Base-by-base conservation (phyloP, 2,113 vertebrate genomes). In the Chloropsis cyanopogon region DNA sequence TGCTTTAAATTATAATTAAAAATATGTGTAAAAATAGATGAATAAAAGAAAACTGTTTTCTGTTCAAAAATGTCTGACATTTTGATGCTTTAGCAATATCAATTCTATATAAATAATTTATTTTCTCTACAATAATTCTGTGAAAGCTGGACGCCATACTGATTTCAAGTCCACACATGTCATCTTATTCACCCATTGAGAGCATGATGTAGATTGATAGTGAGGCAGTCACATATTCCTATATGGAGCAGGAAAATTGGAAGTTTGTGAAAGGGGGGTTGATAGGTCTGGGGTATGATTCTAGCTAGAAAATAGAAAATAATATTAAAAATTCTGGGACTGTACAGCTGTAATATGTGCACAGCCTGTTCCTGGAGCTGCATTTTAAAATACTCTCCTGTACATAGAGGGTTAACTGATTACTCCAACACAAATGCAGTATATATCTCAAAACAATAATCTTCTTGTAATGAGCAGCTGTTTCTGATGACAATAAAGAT, bases 401-500 rank as follows among this genome's bases (percentile, higher is more conserved):
- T 56, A 81, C 44, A 28, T 33, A 71, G n/a, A 57, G 68, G 60
- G 95, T 94, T 96, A 96, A 96, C 63, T 65, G 80, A 54, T 56
- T 94, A 77, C 56, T 85, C 66, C 68, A 75, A 41, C 42, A 66
- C 19, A 88, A 92, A 91, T 59, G 54, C 52, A 77, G 24, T 42
- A 8, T 64, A 65, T 72, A 77, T 66, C 71, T 89, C 87, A 90
- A 90, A 93, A 89, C 59, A 80, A 86, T 95, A 94, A 96, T 96
- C 87, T 94, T 81, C 6, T 82, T 77, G 65, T 82, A 96, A 95
- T 59, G 91, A 92, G 75, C 88, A 96, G 63, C 72, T 92, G 63
- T 77, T 96, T 95, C 80, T 82, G 61, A 73, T 72, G 41, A 86
- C 86, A 95, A 91, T 89, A 95, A 91, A 89, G 59, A 80, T 84